Evolutionary conservation across 2,888 invertebrate species (phyloP).

Genomic region (Cosmia trapezina): DNA sequence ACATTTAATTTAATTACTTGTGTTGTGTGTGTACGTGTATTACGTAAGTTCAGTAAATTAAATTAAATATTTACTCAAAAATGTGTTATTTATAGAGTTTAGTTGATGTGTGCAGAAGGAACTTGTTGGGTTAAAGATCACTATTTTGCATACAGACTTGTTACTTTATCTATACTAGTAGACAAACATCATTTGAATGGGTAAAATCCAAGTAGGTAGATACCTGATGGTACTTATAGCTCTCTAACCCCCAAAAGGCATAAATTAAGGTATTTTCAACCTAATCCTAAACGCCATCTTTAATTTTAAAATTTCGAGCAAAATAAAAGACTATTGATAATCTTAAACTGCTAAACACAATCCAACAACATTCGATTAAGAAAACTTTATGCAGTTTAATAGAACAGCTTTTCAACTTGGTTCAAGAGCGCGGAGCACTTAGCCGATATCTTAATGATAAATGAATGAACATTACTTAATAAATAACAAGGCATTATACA

Average conservation of each 20-base stretch:
- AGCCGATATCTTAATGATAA: constrained; percentile 54
- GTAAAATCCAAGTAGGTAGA: not conserved
- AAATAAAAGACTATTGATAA: not conserved
- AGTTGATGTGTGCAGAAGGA: constrained; percentile 20
- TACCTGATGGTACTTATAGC: not conserved
- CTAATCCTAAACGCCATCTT: not conserved
- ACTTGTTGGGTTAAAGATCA: constrained; percentile 41
- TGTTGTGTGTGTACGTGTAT: constrained; percentile 13
- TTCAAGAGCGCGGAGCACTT: constrained; percentile 38
- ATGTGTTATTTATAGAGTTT: constrained; percentile 28
- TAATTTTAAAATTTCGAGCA: not conserved
- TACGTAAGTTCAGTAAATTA: constrained; percentile 30
- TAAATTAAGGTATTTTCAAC: not conserved
- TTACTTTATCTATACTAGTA: not conserved
- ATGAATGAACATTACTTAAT: constrained; percentile 58
- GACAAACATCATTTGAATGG: not conserved
- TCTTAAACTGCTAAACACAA: not conserved
- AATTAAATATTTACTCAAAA: constrained; percentile 30
- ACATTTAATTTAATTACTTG: constrained; percentile 33
- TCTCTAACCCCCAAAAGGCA: constrained; percentile 1
- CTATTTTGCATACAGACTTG: constrained; percentile 17
- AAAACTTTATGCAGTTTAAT: constrained; percentile 19
- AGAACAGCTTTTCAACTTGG: constrained; percentile 34
- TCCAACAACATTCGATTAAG: not conserved
- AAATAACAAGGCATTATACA: constrained; percentile 58